A percentile compares a stretch with the other conserved stretches of the same genome.
phyloP scores from a whole-genome alignment of 2,888 invertebrate genomes.

The Drosophila neonasuta region DNA sequence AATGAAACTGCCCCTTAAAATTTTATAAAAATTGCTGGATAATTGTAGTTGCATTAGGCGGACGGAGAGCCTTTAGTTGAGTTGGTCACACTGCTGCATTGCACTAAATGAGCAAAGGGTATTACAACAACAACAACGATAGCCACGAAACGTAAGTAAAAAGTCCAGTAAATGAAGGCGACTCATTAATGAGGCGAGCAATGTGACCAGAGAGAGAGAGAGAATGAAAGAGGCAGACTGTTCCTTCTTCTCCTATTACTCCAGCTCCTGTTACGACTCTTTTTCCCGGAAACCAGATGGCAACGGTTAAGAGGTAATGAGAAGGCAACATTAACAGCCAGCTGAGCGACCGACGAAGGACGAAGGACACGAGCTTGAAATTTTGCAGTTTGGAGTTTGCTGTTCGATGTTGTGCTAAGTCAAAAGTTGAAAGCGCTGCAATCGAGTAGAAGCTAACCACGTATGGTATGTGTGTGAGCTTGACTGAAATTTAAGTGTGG shows the following conservation, averaged over 20 bases:
- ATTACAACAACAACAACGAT: conserved; percentile 7
- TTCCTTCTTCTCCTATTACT: neutral
- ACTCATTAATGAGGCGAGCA: conserved; percentile 45
- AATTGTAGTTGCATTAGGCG: neutral
- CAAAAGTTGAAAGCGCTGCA: conserved; percentile 39
- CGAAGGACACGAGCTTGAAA: conserved; percentile 30
- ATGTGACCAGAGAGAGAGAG: conserved; percentile 18
- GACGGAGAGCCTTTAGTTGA: neutral
- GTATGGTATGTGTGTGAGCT: conserved; percentile 16
- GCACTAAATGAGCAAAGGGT: neutral
- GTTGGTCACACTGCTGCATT: neutral
- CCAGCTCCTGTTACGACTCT: neutral
- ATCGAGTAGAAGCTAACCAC: conserved; percentile 17
- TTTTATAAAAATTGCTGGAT: neutral
- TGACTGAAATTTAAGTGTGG: conserved; percentile 61
- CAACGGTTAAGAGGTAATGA: conserved; percentile 4
- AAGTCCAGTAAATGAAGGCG: conserved; percentile 24
- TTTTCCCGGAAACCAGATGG: conserved; percentile 1
- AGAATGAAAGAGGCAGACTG: neutral
- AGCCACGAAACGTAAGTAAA: conserved; percentile 31
- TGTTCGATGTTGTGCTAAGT: conserved; percentile 8
- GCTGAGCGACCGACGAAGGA: conserved; percentile 4
- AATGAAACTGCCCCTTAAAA: neutral
- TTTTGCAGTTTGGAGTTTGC: neutral
- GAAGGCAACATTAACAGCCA: conserved; percentile 1